Evolutionary conservation across 2,797 vertebrate genomes (phyloP), one percentile per base, ranked within the genome.

Genomic region (Sarcoramphus papa): DNA sequence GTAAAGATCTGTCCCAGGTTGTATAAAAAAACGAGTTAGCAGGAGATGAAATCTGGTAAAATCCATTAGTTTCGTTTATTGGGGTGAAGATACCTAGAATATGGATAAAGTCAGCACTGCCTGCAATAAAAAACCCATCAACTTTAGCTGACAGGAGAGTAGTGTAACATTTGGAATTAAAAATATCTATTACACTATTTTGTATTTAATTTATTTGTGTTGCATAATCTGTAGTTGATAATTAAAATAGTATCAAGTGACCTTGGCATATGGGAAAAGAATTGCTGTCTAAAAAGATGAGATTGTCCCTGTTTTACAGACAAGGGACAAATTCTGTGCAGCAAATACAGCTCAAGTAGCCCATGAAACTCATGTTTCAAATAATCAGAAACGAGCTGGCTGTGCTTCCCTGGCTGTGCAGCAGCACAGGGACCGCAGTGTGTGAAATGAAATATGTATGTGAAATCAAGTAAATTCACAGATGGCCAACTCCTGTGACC

Each of bases 371-470:
- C 70, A 22, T 92, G 81, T 92, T 93, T 73, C 62, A 92, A 84
- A 88, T 93, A 95, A 95, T 90, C 85, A 80, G 74, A 95, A 85
- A 95, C 0, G 6, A 88, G 65, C 25, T 84, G 33, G 30, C 62
- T 93, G 43, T 60, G 62, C 79, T 95, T 92, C 57, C n/a, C 62
- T 84, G 69, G 18, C 54, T 81, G 72, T 75, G 50, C 57, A 84
- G 85, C n/a, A 35, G 79, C 73, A 78, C 33, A 43, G 74, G 81
- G 41, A 67, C 70, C 1, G 0, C 9, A 5, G 83, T 30, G 73
- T 93, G 83, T 93, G 94, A 96, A 95, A 96, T 95, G 82, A 95
- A 92, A 90, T 88, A 90, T 82, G 64, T 90, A 56, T 75, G 79
- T 95, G 90, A 85, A 95, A 95, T 72, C 0, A 0, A 78, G 82